phyloP scores from a whole-genome alignment of 2,113 vertebrate species.

The Tachuris rubrigastra region DNA sequence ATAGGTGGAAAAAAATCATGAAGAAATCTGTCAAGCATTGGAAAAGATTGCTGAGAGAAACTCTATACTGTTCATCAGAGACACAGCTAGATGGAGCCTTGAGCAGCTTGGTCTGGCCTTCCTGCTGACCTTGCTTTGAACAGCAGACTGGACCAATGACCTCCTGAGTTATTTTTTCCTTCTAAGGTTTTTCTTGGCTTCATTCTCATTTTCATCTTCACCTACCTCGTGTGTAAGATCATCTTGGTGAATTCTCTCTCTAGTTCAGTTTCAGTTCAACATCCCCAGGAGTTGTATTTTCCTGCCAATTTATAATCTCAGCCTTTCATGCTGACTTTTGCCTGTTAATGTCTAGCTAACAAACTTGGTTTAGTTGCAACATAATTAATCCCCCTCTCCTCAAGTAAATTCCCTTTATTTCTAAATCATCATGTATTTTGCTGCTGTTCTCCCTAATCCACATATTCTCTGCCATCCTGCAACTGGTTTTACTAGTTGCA shows the following conservation, averaged over 20 bases:
- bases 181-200: background rate
- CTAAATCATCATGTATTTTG: background rate
- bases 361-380: background rate
- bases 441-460: background rate
- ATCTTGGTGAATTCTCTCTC: background rate
- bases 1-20: accelerated
- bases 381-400: background rate
- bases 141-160: background rate
- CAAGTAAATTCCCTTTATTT: background rate
- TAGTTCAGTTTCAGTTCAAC: background rate
- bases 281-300: background rate
- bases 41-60: background rate
- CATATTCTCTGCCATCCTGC: background rate
- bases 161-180: background rate
- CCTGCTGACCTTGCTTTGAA: background rate
- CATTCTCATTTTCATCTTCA: background rate
- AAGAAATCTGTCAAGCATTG: background rate
- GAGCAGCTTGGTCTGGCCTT: background rate
- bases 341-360: background rate
- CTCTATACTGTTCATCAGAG: background rate
- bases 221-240: background rate
- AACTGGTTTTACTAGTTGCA: background rate
- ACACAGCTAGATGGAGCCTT: background rate
- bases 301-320: background rate
- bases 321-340: background rate